Base-by-base conservation (phyloP, 1,140 invertebrate genomes). In the Pteromalus puparum region DNA sequence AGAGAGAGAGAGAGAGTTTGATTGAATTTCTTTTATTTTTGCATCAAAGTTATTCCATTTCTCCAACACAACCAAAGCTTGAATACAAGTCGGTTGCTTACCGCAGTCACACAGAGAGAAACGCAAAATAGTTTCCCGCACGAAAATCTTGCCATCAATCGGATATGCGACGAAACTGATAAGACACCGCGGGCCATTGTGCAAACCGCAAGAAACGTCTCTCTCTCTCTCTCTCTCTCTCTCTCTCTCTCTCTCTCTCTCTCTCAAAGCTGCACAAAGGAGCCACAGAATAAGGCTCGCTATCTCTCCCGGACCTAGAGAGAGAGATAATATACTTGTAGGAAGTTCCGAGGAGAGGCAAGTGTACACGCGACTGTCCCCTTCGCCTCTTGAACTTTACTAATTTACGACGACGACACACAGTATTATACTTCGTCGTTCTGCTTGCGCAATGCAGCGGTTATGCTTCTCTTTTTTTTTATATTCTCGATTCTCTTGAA, bases 391-490 rank as follows among this genome's bases (percentile, higher is more conserved):
- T 61, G 48, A 85, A 85, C 83, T 85, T 85, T 85, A 7, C 61
- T 77, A 81, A 85, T 85, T 85, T 85, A 85, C 72, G 61, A 21
- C 28, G n/a, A 72, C 30, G 42, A 76, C 77, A 81, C 76, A 76
- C 30, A 5, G 30, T 48, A 48, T 48, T 4, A 48, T 15, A 48
- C 46, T 48, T 48, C 3, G 6, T 10, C 2, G 1, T 2, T 48
- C 13, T 48, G 46, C 18, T 42, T 42, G 38, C 38, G 38, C 38
- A 42, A 12, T 48, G 15, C 46, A 15, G 10, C 46, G 46, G 12
- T 15, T 15, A 15, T 48, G 30, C 30, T 34, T 34, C 30, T 34
- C 30, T 34, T 5, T 34, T 34, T 34, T 34, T 30, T 34, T 34
- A n/a, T n/a, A n/a, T n/a, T n/a, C n/a, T n/a, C n/a, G n/a, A n/a